phyloP scores from a whole-genome alignment of 1,140 invertebrate species.

The Archivesica marissinica region DNA sequence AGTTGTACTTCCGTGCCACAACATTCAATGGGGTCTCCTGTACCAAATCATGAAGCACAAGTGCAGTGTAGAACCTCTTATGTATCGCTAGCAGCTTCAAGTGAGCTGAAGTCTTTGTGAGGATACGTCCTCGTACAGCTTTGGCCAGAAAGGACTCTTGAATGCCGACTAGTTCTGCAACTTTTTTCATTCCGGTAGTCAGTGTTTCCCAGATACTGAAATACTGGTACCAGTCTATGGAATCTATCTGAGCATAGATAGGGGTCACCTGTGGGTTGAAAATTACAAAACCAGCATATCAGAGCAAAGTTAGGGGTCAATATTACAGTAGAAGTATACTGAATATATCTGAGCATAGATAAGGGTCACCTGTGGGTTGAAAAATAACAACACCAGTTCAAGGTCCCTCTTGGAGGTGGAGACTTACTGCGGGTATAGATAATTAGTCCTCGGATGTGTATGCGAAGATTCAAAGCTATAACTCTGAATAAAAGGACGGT shows the following conservation, averaged over 20 bases:
- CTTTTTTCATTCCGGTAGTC: conserved; percentile 90
- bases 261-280: conserved; percentile 88
- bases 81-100: conserved; percentile 84
- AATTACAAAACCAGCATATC: too few species aligned
- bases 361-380: too few species aligned
- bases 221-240: conserved; percentile 94
- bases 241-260: conserved; percentile 90
- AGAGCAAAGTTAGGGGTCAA: too few species aligned
- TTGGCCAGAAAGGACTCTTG: conserved; percentile 94
- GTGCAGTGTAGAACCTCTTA: conserved; percentile 94
- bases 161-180: conserved; percentile 96
- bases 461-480: too few species aligned
- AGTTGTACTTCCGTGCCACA: conserved; percentile 93
- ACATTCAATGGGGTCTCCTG: conserved; percentile 93
- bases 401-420: too few species aligned
- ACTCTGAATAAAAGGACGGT: too few species aligned
- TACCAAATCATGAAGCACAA: conserved; percentile 96
- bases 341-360: too few species aligned
- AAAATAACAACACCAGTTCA: too few species aligned
- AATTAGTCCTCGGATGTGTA: too few species aligned
- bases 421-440: too few species aligned
- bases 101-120: conserved; percentile 85
- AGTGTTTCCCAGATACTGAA: conserved; percentile 93
- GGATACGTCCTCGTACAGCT: conserved; percentile 89
- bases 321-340: too few species aligned